These are phyloP conservation scores for Ramazzottius varieornatus DNA, from an alignment of 2,888 invertebrate species.

Conservation along the genomic window DNA sequence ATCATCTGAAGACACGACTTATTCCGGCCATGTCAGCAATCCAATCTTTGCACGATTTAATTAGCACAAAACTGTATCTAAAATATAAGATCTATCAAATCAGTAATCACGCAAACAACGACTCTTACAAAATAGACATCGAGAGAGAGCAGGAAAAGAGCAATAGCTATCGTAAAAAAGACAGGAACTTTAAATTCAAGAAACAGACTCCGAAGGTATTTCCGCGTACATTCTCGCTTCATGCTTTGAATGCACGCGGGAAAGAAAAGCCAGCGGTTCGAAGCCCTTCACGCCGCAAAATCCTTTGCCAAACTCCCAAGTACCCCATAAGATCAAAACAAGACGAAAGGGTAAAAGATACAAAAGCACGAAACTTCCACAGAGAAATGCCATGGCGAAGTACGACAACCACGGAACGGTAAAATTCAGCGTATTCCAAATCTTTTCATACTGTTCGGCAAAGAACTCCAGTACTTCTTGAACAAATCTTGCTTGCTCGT, in stretches of 20 bases:
- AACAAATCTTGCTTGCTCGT: background rate
- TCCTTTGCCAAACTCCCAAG: background rate
- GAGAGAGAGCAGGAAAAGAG: no score
- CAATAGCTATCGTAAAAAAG: background rate
- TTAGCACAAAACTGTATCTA: no score
- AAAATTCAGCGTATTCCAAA: background rate
- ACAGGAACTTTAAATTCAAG: background rate
- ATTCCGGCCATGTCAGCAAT: no score
- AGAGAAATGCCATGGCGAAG: background rate
- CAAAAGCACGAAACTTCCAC: background rate
- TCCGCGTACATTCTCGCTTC: background rate
- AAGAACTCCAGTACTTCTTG: background rate
- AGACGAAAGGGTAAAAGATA: background rate
- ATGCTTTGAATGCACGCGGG: background rate
- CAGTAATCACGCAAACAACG: no score
- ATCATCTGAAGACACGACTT: no score
- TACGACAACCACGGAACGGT: slow-evolving; percentile 1
- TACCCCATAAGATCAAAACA: background rate
- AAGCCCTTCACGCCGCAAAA: background rate
- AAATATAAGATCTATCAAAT: no score
- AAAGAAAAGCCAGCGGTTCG: background rate
- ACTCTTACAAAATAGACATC: no score
- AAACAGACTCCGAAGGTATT: background rate
- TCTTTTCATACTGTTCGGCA: background rate
- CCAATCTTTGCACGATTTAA: no score